Evolutionary conservation across 1,140 invertebrate species (phyloP), one percentile per base, ranked within the genome.

Genomic region (Procambarus clarkii): DNA sequence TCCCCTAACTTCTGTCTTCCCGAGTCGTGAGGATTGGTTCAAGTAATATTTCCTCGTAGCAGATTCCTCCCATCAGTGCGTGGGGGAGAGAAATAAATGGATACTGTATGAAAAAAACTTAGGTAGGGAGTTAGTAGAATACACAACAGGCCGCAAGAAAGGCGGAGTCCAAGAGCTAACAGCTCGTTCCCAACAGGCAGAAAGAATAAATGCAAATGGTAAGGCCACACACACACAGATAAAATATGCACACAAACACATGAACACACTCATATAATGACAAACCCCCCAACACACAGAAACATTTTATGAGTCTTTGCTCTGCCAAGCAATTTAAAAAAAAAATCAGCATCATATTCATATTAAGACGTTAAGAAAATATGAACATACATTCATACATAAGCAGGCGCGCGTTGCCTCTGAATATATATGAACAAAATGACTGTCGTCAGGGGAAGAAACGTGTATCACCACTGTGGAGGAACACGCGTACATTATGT

Each of bases 201-300:
- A 9, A 9, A 5, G 50, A 13, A 0, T 24, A 15, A 34, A 11
- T 7, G 2, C 21, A 4, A 82, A 13, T 24, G 13, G 34, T 54
- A 82, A 21, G 9, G 34, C 5, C 48, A 64, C 80, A 82, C 80
- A 64, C 80, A 64, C 54, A 24, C n/a, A n/a, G n/a, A n/a, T n/a
- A n/a, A n/a, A n/a, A n/a, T n/a, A n/a, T n/a, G n/a, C n/a, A n/a
- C 77, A 46, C 77, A n/a, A 34, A 46, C 44, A 79, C 77, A n/a
- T 45, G 48, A 34, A 79, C 44, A n/a, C 77, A 79, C 77, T 3
- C 44, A n/a, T 24, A 82, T 54, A 82, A 21, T 13, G 50, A 82
- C 54, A 82, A 13, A 82, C 80, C 34, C 80, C 34, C 54, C 2
- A 34, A 46, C 77, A n/a, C 77, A 46, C 44, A 79, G 44, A n/a